Evolutionary conservation across 1,140 invertebrate species (phyloP), one percentile per base, ranked within the genome.

Genomic region (Galendromus occidentalis): DNA sequence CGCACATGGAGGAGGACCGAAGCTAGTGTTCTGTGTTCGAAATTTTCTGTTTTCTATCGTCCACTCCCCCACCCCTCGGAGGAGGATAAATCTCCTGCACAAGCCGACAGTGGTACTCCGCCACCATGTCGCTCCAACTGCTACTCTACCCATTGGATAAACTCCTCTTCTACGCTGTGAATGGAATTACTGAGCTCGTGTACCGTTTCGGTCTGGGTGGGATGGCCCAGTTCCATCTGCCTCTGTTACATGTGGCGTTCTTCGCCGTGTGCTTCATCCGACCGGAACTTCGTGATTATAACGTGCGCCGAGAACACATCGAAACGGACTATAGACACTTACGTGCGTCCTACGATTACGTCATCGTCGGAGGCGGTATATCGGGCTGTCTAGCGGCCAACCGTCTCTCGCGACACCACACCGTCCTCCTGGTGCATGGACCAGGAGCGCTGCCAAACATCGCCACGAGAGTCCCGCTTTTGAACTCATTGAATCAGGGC

Each of bases 331-430:
- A 59, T 22, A 59, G 33, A 25, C 22, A 18, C 22, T 59, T 66
- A 66, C 41, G 67, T 28, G 20, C 59, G 7, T 42, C 20, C 4
- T 68, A 68, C 64, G 67, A 68, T 51, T 68, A 42, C 42, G 68
- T 68, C 22, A 44, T 68, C 41, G 75, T 80, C 59, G 78, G 78
- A 6, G 79, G 75, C 12, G 78, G 78, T 28, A 76, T 77, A 7
- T 75, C 77, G 7, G 78, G 79, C n/a, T 75, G 74, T 67, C 76
- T 80, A 14, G 55, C 80, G 64, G 79, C 79, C 1, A 76, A 73
- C 66, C 71, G 78, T 18, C 70, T 80, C 29, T 73, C 77, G 0
- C 78, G 79, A 67, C 72, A 80, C 65, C 66, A 65, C 6, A 67
- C 39, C 33, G 65, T 66, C 1, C 51, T 59, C 14, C 20, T 59